Conservation (phyloP, 2,888 invertebrate species). For the Margaritifera margaritifera region DNA sequence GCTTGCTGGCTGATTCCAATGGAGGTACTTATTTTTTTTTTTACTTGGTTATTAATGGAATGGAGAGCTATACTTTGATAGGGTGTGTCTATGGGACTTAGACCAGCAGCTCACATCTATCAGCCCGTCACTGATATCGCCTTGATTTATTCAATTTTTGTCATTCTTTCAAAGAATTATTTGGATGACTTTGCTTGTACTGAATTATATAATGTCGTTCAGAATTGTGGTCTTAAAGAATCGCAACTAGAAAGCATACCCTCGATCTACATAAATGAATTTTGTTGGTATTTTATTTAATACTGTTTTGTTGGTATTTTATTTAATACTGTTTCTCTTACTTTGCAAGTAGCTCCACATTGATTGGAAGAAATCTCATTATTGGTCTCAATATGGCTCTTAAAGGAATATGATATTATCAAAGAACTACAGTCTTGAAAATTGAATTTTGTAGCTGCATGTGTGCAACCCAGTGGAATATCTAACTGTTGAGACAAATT, state of each 20-base stretch:
- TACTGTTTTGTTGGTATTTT: constrained; percentile 15
- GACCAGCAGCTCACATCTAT: constrained; percentile 13
- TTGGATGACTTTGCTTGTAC: constrained; percentile 16
- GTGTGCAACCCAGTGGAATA: constrained; percentile 9
- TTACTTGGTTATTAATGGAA: constrained; percentile 6
- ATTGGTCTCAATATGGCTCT: constrained; percentile 15
- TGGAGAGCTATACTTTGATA: constrained; percentile 6
- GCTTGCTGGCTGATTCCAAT: constrained; percentile 11
- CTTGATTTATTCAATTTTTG: constrained; percentile 10
- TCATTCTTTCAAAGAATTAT: constrained; percentile 12
- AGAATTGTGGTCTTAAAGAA: constrained; percentile 15
- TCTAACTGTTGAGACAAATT: background rate
- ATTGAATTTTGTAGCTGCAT: constrained; percentile 21
- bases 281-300: no score
- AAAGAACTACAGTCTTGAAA: constrained; percentile 18
- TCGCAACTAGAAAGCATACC: constrained; percentile 1
- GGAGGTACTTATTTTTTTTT: constrained; percentile 5
- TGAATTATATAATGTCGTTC: constrained; percentile 1
- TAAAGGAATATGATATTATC: constrained; percentile 6
- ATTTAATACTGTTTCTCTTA: constrained; percentile 9
- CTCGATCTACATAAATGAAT: constrained; percentile 5
- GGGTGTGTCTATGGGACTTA: constrained; percentile 12
- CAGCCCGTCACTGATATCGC: constrained; percentile 14
- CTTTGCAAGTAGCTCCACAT: constrained; percentile 10
- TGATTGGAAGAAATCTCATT: constrained; percentile 7